A percentile compares a stretch with the other conserved stretches of the same genome.
Evolutionary conservation across 2,113 vertebrate species (phyloP).

Genomic region (Theristicus caerulescens): DNA sequence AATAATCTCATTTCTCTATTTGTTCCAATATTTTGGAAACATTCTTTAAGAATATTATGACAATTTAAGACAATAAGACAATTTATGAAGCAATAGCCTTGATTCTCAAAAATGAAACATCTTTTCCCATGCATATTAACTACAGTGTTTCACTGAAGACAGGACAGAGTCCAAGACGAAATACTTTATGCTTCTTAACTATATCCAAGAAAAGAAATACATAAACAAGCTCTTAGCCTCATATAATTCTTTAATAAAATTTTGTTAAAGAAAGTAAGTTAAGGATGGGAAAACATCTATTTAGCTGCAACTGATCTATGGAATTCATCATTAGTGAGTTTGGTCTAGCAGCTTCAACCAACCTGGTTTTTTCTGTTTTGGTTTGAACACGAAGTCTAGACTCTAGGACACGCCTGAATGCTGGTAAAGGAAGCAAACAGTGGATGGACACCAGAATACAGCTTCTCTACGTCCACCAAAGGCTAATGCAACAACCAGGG

Average conservation of each 20-base stretch:
- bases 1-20: background rate
- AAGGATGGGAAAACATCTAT: background rate
- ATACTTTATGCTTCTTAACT: background rate
- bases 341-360: background rate
- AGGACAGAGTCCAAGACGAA: background rate
- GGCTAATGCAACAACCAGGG: background rate
- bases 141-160: background rate
- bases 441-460: background rate
- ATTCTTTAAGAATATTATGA: background rate
- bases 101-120: background rate
- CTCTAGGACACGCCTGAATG: background rate
- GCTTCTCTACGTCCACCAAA: background rate
- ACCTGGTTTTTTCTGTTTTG: background rate
- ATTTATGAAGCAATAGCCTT: background rate
- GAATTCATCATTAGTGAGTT: background rate
- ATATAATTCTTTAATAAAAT: background rate
- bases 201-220: background rate
- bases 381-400: background rate
- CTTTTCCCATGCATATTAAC: background rate
- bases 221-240: background rate
- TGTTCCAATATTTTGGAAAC: background rate
- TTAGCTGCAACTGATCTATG: background rate
- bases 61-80: background rate
- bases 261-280: background rate
- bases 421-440: background rate